Evolutionary conservation across 2,888 invertebrate species (phyloP), one percentile per base, ranked within the genome.

Genomic region (Sinodicranocentrus sp.): DNA sequence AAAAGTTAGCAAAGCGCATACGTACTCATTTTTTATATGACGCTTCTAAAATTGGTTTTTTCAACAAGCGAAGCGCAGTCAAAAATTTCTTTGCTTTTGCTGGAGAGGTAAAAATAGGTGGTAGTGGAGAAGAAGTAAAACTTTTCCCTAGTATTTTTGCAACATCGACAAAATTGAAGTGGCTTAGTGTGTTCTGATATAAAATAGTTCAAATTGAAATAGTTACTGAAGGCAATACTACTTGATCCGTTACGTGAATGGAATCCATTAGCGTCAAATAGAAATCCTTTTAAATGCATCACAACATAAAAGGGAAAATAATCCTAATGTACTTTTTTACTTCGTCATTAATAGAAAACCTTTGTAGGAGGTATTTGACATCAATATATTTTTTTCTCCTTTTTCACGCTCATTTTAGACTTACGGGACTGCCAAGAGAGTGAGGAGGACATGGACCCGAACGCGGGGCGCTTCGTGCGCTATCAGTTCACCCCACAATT

Each of bases 401-500:
- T 39, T 39, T 13, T 39, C 39, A 39, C n/a, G n/a, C n/a, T n/a
- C n/a, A 10, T 10, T 33, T 10, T 68, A 87, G 88, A 88, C 63
- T 78, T 86, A 68, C 87, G 84, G 57, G 87, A 88, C 75, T 65
- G 84, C 61, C 85, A 86, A 59, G 87, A 87, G 57, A 87, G 80
- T 68, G 87, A 87, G 71, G 90, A 90, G 87, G 90, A 90, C 44
- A 91, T 94, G 43, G 96, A 97, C 91, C 95, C 96, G 0, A 98
- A 98, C 91, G 95, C 97, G 52, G 98, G 98, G 0, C 93, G 99
- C 90, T 99, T 98, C 91, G 98, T 99, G n/a, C 94, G 98, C 57
- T 99, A 99, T 91, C 98, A 98, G 91, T 99, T 99, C 91, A 98
- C 98, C n/a, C 97, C 98, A 28, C 96, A 98, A 90, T 99, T 99